A percentile compares a stretch with the other conserved stretches of the same genome.
Evolutionary conservation across 2,797 vertebrate species (phyloP).

Genomic region (Setipinna tenuifilis): DNA sequence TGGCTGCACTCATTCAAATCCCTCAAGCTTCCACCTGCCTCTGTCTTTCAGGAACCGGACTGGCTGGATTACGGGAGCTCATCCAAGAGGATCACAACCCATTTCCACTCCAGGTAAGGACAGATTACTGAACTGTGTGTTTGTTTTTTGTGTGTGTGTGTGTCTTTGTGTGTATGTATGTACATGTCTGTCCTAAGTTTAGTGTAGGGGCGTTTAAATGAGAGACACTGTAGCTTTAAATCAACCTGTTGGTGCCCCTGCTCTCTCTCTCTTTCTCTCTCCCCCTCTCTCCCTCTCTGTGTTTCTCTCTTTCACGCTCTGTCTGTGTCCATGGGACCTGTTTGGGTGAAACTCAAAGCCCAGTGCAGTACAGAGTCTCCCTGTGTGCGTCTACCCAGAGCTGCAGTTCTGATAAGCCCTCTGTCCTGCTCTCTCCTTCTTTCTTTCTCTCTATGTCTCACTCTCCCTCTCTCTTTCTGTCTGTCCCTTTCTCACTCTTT

Average conservation of each 20-base stretch:
- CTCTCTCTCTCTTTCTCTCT: neutral
- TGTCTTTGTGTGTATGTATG: neutral
- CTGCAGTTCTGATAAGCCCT: neutral
- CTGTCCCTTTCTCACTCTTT: too few species aligned
- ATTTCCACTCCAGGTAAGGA: constrained; percentile 61
- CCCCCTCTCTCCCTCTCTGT: neutral
- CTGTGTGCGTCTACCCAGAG: neutral
- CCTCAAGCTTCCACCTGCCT: neutral
- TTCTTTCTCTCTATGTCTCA: neutral
- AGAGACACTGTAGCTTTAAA: constrained; percentile 39
- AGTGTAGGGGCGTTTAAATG: neutral
- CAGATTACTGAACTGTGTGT: constrained; percentile 27
- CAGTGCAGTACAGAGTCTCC: neutral
- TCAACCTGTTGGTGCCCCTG: constrained; percentile 51
- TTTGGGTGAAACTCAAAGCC: constrained; percentile 12
- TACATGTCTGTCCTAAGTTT: neutral
- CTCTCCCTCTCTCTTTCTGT: neutral
- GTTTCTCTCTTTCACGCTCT: constrained; percentile 9
- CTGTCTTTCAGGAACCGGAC: constrained; percentile 27
- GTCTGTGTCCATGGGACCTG: constrained; percentile 9
- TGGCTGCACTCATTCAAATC: neutral
- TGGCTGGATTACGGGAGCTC: constrained; percentile 10
- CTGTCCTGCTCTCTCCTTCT: neutral
- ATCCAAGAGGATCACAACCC: constrained; percentile 12
- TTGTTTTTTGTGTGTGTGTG: constrained; percentile 11